Conservation (phyloP, 1,140 invertebrate genomes). For the Rhizoglyphus robini region DNA sequence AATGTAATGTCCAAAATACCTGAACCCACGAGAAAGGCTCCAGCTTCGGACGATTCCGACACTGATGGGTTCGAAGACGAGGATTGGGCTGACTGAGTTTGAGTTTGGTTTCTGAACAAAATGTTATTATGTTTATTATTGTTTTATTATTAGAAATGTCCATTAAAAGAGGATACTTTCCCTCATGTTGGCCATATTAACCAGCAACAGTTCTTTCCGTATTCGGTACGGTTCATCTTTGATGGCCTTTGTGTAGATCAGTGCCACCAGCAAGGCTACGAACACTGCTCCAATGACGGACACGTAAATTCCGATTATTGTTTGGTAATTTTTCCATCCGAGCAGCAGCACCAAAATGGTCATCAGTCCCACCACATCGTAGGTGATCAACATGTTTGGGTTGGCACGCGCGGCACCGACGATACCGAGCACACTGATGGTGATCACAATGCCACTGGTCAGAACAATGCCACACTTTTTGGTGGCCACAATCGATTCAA, state of each 20-base stretch:
- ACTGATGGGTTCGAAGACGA: too few species aligned
- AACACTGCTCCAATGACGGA: neutral
- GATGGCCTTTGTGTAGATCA: constrained; percentile 1
- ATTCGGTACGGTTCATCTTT: neutral
- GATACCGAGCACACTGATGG: neutral
- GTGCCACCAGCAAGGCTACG: neutral
- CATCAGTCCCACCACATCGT: neutral
- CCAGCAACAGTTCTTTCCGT: neutral
- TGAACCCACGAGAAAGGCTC: neutral
- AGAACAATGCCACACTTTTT: constrained; percentile 10
- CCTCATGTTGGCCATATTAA: neutral
- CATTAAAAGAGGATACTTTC: too few species aligned
- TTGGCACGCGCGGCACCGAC: neutral
- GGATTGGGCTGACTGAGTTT: too few species aligned
- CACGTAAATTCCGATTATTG: neutral
- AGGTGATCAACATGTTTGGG: neutral
- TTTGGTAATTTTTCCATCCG: constrained; percentile 4
- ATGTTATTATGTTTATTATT: too few species aligned
- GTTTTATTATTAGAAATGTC: too few species aligned
- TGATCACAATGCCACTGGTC: neutral
- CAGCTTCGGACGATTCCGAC: neutral
- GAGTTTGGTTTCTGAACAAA: too few species aligned
- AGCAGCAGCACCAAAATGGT: neutral
- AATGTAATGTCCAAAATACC: neutral
- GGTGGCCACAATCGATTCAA: neutral